These are phyloP conservation scores for Rhopalosiphum padi DNA, from an alignment of 1,140 invertebrate species.

Conservation along the genomic window DNA sequence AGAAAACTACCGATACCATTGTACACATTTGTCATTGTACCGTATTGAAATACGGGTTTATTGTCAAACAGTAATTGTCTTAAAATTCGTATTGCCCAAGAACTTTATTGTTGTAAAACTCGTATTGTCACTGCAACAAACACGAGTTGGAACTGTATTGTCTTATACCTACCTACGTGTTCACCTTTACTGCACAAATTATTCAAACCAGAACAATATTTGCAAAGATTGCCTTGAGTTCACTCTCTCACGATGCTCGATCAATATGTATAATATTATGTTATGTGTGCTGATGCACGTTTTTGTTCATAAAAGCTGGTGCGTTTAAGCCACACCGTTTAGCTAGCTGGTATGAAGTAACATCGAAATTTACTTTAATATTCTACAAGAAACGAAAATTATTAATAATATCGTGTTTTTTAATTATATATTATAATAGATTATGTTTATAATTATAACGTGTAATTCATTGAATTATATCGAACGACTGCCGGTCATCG, in stretches of 20 bases:
- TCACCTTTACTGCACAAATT: neutral
- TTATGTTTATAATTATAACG: neutral
- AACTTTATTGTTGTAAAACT: slow-evolving; percentile 5
- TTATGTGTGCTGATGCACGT: neutral
- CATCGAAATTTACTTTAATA: neutral
- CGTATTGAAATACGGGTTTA: slow-evolving; percentile 12
- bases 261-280: neutral
- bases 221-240: neutral
- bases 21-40: slow-evolving; percentile 3
- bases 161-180: neutral
- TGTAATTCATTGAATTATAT: neutral
- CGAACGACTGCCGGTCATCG: neutral
- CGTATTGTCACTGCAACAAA: neutral
- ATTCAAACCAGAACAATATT: slow-evolving; percentile 20
- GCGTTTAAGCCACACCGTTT: neutral
- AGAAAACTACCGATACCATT: slow-evolving; percentile 14
- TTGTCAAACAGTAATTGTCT: slow-evolving; percentile 11
- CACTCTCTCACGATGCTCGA: neutral
- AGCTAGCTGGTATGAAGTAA: neutral
- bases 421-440: neutral
- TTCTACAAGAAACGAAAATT: neutral
- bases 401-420: neutral
- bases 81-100: neutral
- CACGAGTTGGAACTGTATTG: neutral
- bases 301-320: neutral